phyloP scores from a whole-genome alignment of 2,888 invertebrate species.

The Petrolisthes cinctipes region DNA sequence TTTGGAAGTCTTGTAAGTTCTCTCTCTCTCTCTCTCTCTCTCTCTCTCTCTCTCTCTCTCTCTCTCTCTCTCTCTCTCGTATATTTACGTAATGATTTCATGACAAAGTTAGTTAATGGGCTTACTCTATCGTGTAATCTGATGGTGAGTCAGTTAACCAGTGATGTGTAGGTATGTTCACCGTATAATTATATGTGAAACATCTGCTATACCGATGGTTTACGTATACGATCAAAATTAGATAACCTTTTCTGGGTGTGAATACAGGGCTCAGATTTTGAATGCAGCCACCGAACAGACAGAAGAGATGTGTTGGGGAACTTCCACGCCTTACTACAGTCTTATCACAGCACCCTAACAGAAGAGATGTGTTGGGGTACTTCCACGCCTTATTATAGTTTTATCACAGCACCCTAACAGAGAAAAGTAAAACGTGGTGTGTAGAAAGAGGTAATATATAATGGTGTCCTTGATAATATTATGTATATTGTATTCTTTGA shows the following conservation, averaged over 20 bases:
- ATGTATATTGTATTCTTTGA: too few relatives aligned
- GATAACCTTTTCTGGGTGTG: background rate
- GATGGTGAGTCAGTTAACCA: background rate
- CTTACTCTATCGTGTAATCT: background rate
- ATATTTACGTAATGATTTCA: background rate
- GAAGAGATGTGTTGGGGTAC: too few relatives aligned
- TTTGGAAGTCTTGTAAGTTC: background rate
- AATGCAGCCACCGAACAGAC: background rate
- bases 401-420: too few relatives aligned
- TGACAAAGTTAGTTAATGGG: background rate
- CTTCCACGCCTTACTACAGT: too few relatives aligned
- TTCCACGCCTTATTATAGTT: too few relatives aligned
- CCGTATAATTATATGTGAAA: background rate
- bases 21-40: background rate
- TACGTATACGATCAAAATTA: background rate
- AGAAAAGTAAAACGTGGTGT: too few relatives aligned
- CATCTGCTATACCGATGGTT: background rate
- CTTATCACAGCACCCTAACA: too few relatives aligned
- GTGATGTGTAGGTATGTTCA: background rate
- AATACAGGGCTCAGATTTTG: background rate
- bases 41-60: slow-evolving; percentile 1
- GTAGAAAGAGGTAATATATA: too few relatives aligned
- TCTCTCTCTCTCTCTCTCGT: background rate
- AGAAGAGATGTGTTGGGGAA: background rate
- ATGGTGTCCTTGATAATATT: too few relatives aligned